These are phyloP conservation scores for Greenwoodochromis staneri DNA, from an alignment of 2,113 vertebrate species.

Conservation along the genomic window DNA sequence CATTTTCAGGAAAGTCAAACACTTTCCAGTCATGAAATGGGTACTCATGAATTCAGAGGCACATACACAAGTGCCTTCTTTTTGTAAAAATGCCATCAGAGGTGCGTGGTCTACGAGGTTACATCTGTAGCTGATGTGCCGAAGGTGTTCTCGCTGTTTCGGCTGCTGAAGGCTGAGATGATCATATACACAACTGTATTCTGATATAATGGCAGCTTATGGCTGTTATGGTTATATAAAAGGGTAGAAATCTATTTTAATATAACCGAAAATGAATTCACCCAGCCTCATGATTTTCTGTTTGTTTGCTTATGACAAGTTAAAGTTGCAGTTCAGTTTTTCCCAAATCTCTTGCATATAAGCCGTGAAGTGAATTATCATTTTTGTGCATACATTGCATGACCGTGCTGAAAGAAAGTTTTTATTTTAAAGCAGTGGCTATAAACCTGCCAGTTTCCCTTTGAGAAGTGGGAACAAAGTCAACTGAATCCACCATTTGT, in stretches of 20 bases:
- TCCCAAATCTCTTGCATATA: neutral
- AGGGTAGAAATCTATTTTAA: neutral
- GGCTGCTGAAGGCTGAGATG: neutral
- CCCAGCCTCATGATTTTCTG: neutral
- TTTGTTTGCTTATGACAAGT: neutral
- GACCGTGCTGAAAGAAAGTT: neutral
- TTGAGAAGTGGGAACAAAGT: neutral
- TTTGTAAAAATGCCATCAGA: neutral
- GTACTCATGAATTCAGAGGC: neutral
- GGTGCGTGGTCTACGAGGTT: neutral
- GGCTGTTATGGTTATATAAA: neutral
- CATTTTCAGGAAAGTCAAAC: neutral
- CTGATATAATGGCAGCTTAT: neutral
- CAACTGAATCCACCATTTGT: neutral
- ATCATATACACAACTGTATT: neutral
- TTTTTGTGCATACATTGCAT: rapidly evolving
- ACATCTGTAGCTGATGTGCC: neutral
- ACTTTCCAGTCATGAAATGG: neutral
- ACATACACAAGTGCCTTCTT: neutral
- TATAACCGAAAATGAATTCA: neutral
- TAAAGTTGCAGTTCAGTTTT: neutral
- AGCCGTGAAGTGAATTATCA: neutral
- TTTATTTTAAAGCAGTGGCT: rapidly evolving
- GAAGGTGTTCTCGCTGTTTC: neutral
- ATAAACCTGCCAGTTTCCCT: neutral